These are phyloP conservation scores for Diogma glabrata DNA, from an alignment of 2,888 invertebrate genomes.

Conservation along the genomic window DNA sequence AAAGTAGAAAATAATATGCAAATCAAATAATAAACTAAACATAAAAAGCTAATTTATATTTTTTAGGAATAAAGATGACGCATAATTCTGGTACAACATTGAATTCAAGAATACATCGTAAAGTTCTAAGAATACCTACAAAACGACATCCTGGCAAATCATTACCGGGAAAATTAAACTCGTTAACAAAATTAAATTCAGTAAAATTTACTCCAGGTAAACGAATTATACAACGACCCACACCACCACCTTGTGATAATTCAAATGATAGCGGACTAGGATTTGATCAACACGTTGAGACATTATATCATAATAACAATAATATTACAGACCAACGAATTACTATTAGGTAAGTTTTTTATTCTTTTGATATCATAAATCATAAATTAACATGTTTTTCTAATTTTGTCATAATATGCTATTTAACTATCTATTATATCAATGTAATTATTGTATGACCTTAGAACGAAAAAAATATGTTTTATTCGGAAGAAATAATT, in stretches of 20 bases:
- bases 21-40: too few species aligned
- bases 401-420: too few species aligned
- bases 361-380: not conserved
- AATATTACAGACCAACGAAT: not conserved
- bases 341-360: slow-evolving; percentile 1
- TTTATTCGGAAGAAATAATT: not conserved
- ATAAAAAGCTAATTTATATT: too few species aligned
- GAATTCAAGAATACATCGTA: slow-evolving; percentile 53
- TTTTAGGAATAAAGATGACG: slow-evolving; percentile 61
- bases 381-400: not conserved
- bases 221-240: slow-evolving; percentile 32
- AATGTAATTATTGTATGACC: not conserved
- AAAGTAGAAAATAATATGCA: too few species aligned
- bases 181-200: slow-evolving; percentile 39
- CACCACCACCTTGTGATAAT: slow-evolving; percentile 61
- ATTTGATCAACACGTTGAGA: slow-evolving; percentile 60
- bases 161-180: slow-evolving; percentile 35
- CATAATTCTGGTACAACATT: slow-evolving; percentile 56
- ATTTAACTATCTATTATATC: too few species aligned
- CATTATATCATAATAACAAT: slow-evolving; percentile 28
- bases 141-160: slow-evolving; percentile 42
- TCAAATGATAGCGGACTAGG: slow-evolving; percentile 85
- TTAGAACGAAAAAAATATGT: not conserved
- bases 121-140: slow-evolving; percentile 55
- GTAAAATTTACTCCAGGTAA: slow-evolving; percentile 35